Conservation (phyloP, 2,113 vertebrate genomes). For the Rhinolophus ferrumequinum region DNA sequence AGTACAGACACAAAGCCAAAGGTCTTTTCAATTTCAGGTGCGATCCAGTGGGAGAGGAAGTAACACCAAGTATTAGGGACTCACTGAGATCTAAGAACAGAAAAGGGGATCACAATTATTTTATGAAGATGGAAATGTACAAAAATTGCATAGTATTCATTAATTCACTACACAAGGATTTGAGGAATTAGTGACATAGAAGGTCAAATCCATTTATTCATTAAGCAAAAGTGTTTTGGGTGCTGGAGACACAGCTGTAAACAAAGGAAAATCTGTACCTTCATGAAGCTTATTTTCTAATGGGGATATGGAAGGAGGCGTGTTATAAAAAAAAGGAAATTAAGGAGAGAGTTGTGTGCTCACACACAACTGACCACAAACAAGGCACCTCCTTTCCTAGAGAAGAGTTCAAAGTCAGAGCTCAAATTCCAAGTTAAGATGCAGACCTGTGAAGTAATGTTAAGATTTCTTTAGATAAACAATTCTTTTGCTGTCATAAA, state of each 20-base stretch:
- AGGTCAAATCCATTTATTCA: neutral
- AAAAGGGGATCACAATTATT: neutral
- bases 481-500: neutral
- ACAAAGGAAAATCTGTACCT: neutral
- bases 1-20: neutral
- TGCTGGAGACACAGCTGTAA: neutral
- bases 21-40: neutral
- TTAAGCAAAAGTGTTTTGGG: neutral
- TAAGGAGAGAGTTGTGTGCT: fast-evolving
- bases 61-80: neutral
- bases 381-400: neutral
- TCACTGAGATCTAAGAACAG: neutral
- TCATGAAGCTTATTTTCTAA: neutral
- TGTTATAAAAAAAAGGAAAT: neutral
- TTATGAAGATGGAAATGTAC: neutral
- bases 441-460: too few relatives aligned
- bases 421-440: neutral
- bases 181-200: neutral
- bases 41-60: neutral
- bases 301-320: neutral
- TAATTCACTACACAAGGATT: neutral
- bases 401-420: neutral
- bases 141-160: neutral
- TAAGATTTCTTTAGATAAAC: neutral
- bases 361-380: neutral